Evolutionary conservation across 2,113 vertebrate genomes (phyloP).

Genomic region (Sebastes fasciatus): DNA sequence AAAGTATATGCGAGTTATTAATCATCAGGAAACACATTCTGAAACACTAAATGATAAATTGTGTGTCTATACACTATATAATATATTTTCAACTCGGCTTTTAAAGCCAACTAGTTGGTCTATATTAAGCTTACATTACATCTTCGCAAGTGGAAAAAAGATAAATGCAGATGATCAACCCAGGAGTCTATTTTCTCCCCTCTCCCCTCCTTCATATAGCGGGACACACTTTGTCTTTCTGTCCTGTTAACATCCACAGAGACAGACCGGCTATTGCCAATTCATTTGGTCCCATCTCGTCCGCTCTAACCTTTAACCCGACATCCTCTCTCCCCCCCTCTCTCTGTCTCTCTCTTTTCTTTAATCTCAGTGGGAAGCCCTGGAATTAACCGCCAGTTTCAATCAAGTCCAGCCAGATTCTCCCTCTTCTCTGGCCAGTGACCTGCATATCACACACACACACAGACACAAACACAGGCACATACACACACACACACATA

Average conservation of each 20-base stretch:
- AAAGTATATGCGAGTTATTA: neutral
- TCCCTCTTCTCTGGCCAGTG: conserved; percentile 67
- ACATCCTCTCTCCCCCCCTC: conserved; percentile 1
- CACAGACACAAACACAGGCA: neutral
- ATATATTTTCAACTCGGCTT: neutral
- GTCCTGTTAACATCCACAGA: conserved; percentile 24
- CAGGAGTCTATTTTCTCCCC: neutral
- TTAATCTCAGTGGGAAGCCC: conserved; percentile 75
- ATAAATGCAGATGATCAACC: neutral
- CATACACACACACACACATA: neutral
- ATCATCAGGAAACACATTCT: neutral
- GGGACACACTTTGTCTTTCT: conserved; percentile 20
- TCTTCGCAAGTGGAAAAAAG: neutral
- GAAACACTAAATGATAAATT: neutral
- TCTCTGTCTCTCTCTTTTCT: conserved; percentile 36
- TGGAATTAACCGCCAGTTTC: conserved; percentile 78
- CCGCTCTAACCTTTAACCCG: conserved; percentile 54
- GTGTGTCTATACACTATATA: neutral
- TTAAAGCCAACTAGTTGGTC: neutral
- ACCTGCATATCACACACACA: conserved; percentile 65
- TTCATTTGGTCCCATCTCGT: conserved; percentile 53
- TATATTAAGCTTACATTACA: neutral
- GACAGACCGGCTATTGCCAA: conserved; percentile 46
- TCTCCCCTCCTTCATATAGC: neutral
- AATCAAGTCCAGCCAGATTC: conserved; percentile 79